Conservation (phyloP, 2,888 invertebrate genomes). For the Stenotaenia linearis region DNA sequence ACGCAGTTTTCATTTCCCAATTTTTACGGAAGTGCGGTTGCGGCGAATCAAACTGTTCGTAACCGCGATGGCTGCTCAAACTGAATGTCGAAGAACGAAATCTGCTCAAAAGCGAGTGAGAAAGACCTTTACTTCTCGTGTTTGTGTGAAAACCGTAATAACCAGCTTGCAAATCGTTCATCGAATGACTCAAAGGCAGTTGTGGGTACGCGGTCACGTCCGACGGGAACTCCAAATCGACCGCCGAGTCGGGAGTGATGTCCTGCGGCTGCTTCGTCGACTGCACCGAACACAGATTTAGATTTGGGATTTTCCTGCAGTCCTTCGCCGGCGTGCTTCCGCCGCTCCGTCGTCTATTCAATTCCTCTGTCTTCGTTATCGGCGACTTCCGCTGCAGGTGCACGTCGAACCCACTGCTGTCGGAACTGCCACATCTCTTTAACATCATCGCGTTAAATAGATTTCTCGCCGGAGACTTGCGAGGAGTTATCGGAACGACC, state of each 20-base stretch:
- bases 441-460: slow-evolving; percentile 32
- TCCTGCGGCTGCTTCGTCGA: slow-evolving; percentile 33
- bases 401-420: slow-evolving; percentile 44
- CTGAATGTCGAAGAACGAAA: background rate
- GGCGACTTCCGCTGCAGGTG: slow-evolving; percentile 38
- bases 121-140: background rate
- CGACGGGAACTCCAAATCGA: slow-evolving; percentile 30
- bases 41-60: slow-evolving; percentile 13
- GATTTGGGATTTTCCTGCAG: background rate
- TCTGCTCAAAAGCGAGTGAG: background rate
- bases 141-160: background rate
- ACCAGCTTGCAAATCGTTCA: slow-evolving; percentile 1
- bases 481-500: slow-evolving; percentile 34
- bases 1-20: slow-evolving; percentile 29
- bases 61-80: slow-evolving; percentile 4
- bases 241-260: slow-evolving; percentile 42
- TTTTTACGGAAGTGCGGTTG: background rate
- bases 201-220: background rate
- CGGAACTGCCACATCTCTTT: slow-evolving; percentile 40
- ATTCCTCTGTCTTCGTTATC: slow-evolving; percentile 12
- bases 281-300: background rate
- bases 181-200: slow-evolving; percentile 1
- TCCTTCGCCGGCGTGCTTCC: slow-evolving; percentile 21
- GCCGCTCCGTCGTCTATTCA: background rate
- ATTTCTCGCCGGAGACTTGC: background rate